Evolutionary conservation across 1,140 invertebrate genomes (phyloP).

Genomic region (Drosophila biarmipes): DNA sequence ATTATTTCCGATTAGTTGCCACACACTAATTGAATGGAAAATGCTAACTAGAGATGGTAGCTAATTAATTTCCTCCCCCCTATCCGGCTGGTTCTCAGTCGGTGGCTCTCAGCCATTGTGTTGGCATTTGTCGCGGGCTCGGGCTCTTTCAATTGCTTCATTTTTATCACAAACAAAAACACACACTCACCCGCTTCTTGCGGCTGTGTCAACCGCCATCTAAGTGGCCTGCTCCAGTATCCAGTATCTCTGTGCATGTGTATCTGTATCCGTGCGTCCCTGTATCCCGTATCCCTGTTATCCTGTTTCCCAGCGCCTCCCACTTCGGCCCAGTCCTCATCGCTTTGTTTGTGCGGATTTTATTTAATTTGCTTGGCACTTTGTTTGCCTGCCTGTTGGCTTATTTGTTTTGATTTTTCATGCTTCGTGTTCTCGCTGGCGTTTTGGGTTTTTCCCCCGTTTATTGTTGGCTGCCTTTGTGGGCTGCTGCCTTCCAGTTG

Average conservation of each 20-base stretch:
- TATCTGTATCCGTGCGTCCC: constrained; percentile 21
- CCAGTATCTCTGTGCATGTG: constrained; percentile 9
- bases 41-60: constrained; percentile 31
- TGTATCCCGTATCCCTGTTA: background rate
- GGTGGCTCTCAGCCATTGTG: constrained; percentile 27
- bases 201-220: constrained; percentile 52
- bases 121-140: constrained; percentile 35
- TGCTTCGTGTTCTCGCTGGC: constrained; percentile 46
- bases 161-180: constrained; percentile 49
- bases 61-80: constrained; percentile 41
- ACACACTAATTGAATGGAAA: constrained; percentile 41
- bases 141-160: constrained; percentile 55
- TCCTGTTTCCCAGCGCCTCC: constrained; percentile 22
- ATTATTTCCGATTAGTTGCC: constrained; percentile 39
- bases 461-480: constrained; percentile 27
- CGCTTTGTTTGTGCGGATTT: constrained; percentile 52
- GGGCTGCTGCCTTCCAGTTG: constrained; percentile 21
- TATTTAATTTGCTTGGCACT: constrained; percentile 75
- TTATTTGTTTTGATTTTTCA: constrained; percentile 76
- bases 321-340: constrained; percentile 26
- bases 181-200: constrained; percentile 33
- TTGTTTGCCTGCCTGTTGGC: constrained; percentile 69
- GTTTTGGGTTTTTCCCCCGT: constrained; percentile 30
- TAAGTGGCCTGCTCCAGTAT: constrained; percentile 51
- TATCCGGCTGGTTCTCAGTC: constrained; percentile 6